Percentiles rank a stretch among this genome's conserved stretches.
These are phyloP conservation scores for Mesoligia furuncula DNA, from an alignment of 2,888 invertebrate species.

Conservation along the genomic window DNA sequence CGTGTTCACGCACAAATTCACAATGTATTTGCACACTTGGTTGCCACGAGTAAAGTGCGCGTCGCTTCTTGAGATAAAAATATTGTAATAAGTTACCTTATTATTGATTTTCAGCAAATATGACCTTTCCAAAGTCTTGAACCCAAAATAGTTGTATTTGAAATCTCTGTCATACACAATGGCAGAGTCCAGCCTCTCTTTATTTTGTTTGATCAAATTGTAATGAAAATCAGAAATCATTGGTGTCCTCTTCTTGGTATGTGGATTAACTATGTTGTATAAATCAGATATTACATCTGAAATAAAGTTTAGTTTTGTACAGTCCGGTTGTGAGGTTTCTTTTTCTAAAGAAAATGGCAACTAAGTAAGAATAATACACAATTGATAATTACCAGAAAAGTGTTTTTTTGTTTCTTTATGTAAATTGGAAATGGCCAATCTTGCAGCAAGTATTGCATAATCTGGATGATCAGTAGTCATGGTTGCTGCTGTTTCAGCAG, in stretches of 20 bases:
- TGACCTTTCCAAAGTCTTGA: slow-evolving; percentile 98
- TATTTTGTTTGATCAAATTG: slow-evolving; percentile 95
- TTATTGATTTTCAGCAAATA: slow-evolving; percentile 97
- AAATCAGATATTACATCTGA: slow-evolving; percentile 97
- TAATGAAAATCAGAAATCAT: slow-evolving; percentile 96
- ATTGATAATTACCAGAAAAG: slow-evolving; percentile 93
- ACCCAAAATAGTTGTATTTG: slow-evolving; percentile 99
- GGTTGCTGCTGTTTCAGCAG: slow-evolving; percentile 99
- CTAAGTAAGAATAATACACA: background rate
- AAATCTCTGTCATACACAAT: slow-evolving; percentile 99
- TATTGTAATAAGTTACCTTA: slow-evolving; percentile 86
- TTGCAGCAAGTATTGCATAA: slow-evolving; percentile 96
- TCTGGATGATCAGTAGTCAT: slow-evolving; percentile 99
- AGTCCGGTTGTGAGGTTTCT: background rate
- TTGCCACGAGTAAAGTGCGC: background rate
- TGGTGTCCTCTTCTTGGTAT: slow-evolving; percentile 93
- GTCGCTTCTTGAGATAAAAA: background rate
- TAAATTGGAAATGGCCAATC: slow-evolving; percentile 98
- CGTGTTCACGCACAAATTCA: background rate
- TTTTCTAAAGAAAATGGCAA: slow-evolving; percentile 13
- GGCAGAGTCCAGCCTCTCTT: slow-evolving; percentile 97
- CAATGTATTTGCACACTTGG: background rate
- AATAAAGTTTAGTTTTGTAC: slow-evolving; percentile 71
- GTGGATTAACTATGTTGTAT: slow-evolving; percentile 93
- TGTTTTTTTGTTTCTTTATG: slow-evolving; percentile 99